A percentile compares a stretch with the other conserved stretches of the same genome.
Conservation (phyloP, 2,797 vertebrate species). For the Odontamblyopus lacepedii region DNA sequence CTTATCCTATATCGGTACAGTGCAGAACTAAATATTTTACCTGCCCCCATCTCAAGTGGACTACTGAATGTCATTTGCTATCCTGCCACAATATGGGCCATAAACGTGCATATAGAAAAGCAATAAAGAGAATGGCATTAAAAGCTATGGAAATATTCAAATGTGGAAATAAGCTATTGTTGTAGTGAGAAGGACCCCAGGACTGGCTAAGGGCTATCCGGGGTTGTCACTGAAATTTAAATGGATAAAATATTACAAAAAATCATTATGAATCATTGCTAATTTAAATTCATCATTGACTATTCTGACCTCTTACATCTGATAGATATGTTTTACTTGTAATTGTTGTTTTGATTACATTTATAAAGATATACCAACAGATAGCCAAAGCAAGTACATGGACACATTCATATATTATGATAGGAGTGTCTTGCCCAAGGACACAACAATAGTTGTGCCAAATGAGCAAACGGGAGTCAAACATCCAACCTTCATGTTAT, state of each 20-base stretch:
- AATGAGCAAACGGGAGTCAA: background rate
- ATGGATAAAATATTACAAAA: background rate
- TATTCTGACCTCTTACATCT: background rate
- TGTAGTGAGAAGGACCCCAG: background rate
- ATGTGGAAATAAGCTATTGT: background rate
- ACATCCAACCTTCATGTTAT: background rate
- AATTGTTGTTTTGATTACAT: too few relatives aligned
- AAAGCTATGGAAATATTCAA: background rate
- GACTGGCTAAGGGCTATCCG: slow-evolving; percentile 2
- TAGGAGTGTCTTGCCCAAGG: background rate
- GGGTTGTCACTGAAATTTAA: background rate
- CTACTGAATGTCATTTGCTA: background rate
- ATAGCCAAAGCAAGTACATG: too few relatives aligned
- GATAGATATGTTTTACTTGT: too few relatives aligned
- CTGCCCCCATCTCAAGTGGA: slow-evolving; percentile 1
- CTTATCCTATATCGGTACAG: background rate
- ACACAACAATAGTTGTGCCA: background rate
- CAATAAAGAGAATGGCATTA: slow-evolving; percentile 13
- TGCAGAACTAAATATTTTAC: background rate
- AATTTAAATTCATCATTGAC: background rate
- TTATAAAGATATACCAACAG: too few relatives aligned
- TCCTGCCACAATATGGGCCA: background rate
- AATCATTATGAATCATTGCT: background rate
- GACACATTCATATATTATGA: background rate
- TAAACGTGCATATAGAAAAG: slow-evolving; percentile 11